A percentile compares a stretch with the other conserved stretches of the same genome.
phyloP scores from a whole-genome alignment of 2,888 invertebrate genomes.

The Rotaria sp. region DNA sequence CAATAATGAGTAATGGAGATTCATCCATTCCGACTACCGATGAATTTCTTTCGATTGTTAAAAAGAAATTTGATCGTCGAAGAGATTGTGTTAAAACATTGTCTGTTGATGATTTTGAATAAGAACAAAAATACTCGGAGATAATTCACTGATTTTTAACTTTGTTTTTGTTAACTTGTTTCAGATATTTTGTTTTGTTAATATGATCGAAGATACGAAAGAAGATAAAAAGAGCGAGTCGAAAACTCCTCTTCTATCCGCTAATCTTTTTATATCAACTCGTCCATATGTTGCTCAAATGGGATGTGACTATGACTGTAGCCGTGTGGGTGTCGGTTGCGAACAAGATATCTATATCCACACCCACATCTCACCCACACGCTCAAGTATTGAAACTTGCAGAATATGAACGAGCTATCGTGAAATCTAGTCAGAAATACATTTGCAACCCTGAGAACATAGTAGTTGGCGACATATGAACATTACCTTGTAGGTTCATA shows the following conservation, averaged over 20 bases:
- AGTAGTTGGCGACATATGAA: no score
- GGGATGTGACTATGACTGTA: no score
- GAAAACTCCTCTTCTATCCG: background rate
- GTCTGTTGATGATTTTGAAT: background rate
- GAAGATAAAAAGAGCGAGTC: background rate
- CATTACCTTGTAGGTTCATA: no score
- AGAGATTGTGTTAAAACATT: background rate
- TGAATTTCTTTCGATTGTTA: slow-evolving; percentile 3
- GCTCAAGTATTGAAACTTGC: no score
- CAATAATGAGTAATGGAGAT: background rate
- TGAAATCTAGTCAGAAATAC: no score
- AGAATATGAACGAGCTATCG: no score
- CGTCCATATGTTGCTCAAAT: background rate
- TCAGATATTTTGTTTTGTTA: background rate
- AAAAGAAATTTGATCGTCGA: background rate
- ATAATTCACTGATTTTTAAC: background rate
- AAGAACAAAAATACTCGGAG: background rate
- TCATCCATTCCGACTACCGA: background rate
- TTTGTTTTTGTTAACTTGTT: slow-evolving; percentile 9
- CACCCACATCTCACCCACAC: no score
- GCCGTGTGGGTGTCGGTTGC: no score
- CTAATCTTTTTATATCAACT: background rate
- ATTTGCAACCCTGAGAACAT: no score
- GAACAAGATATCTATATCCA: no score
- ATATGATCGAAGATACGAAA: background rate